Evolutionary conservation across 2,888 invertebrate species (phyloP), one percentile per base, ranked within the genome.

Genomic region (Trichogramma dendrolimi): DNA sequence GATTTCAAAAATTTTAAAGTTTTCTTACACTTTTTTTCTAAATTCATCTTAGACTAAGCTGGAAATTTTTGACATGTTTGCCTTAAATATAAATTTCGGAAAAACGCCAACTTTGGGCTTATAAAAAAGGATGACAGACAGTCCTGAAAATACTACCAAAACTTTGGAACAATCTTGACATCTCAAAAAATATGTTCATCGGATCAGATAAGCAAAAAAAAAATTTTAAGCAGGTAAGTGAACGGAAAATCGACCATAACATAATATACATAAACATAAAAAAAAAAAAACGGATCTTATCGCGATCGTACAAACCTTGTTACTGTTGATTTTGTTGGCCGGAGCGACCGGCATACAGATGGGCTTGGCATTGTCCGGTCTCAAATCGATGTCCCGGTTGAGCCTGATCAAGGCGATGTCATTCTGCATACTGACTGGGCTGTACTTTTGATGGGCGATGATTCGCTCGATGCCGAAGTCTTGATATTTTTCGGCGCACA

Each of bases 401-500:
- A 85, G 72, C 68, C 85, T 81, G 57, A 87, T 73, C 5, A 88
- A 72, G 1, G 83, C 88, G 54, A 88, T 82, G 67, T 88, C 88
- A 67, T 87, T 84, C 6, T 81, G 80, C 61, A 83, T 80, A 51
- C 4, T 41, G 3, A 27, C 2, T 4, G 6, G n/a, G n/a, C 11
- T 38, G 67, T 84, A 87, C 4, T 80, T 77, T 0, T 83, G 81
- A 74, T 88, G 87, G 4, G 79, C 72, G 11, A 82, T 79, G 0
- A 81, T 70, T 59, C 79, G 77, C 52, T 82, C 83, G 4, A 87
- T 80, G 39, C 72, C 71, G 63, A 83, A 80, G 70, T 85, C 83
- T 71, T 85, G 83, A 46, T 82, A 81, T 43, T 74, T 77, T 4
- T 81, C 79, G 2, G 80, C 78, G 65, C 77, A 84, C 69, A 62